These are phyloP conservation scores for Ormyrus nitidulus DNA, from an alignment of 2,888 invertebrate genomes.

Conservation along the genomic window DNA sequence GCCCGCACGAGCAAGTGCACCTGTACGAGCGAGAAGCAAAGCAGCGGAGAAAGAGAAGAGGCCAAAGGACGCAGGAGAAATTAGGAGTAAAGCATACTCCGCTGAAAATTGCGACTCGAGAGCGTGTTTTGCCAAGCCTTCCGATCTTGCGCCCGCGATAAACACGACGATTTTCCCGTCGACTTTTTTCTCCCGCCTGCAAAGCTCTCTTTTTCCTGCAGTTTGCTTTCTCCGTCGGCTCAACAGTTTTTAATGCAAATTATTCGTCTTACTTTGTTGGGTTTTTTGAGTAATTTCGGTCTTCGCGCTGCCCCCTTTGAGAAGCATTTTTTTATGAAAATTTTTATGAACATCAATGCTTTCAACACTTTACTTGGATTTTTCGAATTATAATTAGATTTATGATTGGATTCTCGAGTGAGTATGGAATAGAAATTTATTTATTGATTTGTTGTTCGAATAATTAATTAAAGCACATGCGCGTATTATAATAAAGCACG, in stretches of 20 bases:
- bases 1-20: neutral
- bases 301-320: neutral
- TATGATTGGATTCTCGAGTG: neutral
- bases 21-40: constrained; percentile 1
- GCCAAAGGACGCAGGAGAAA: constrained; percentile 9
- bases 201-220: neutral
- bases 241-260: constrained; percentile 33
- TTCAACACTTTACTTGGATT: too few species aligned
- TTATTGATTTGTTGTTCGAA: constrained; percentile 1
- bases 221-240: neutral
- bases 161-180: constrained; percentile 30
- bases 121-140: constrained; percentile 23
- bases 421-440: neutral
- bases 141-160: constrained; percentile 41
- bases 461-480: constrained; percentile 8
- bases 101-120: constrained; percentile 34
- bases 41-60: neutral
- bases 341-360: too few species aligned
- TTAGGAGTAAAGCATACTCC: neutral
- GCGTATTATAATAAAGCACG: neutral
- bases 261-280: constrained; percentile 25
- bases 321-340: too few species aligned
- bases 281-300: neutral
- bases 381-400: too few species aligned
- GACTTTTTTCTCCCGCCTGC: neutral